Conservation (phyloP, 2,797 vertebrate genomes). For the Lithobates sylvaticus region DNA sequence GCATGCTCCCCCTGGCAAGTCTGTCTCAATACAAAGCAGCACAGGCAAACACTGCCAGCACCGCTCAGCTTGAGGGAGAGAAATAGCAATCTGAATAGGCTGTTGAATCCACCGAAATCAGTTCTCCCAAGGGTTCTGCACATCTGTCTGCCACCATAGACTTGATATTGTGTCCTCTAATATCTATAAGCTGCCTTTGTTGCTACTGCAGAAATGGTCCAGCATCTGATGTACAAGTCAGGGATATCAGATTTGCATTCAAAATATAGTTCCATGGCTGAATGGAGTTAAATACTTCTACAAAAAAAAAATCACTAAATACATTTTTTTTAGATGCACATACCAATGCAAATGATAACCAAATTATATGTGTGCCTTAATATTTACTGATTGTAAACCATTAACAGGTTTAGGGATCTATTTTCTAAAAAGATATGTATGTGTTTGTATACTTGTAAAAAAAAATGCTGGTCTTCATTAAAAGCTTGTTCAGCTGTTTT, state of each 20-base stretch:
- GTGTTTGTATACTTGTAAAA: neutral
- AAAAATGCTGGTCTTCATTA: too few relatives aligned
- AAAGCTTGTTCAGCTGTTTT: neutral
- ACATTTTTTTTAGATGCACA: neutral
- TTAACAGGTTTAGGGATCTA: neutral
- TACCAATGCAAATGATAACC: constrained; percentile 27
- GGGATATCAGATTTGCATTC: neutral
- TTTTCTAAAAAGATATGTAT: neutral
- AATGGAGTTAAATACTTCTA: neutral
- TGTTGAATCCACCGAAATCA: too few relatives aligned
- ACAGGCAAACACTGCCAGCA: too few relatives aligned
- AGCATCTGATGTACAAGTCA: neutral
- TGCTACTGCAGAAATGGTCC: too few relatives aligned
- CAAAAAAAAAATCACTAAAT: neutral
- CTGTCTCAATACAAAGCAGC: too few relatives aligned
- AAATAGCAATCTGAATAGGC: too few relatives aligned
- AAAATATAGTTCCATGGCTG: too few relatives aligned
- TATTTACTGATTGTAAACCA: neutral
- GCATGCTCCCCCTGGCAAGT: too few relatives aligned
- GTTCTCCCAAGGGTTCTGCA: too few relatives aligned
- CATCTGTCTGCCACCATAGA: neutral
- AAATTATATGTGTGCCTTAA: constrained; percentile 5
- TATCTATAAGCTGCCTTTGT: too few relatives aligned
- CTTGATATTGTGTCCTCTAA: neutral
- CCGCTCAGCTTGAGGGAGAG: too few relatives aligned